Evolutionary conservation across 1,140 invertebrate genomes (phyloP), one percentile per base, ranked within the genome.

Genomic region (Drosophila kohkoa): DNA sequence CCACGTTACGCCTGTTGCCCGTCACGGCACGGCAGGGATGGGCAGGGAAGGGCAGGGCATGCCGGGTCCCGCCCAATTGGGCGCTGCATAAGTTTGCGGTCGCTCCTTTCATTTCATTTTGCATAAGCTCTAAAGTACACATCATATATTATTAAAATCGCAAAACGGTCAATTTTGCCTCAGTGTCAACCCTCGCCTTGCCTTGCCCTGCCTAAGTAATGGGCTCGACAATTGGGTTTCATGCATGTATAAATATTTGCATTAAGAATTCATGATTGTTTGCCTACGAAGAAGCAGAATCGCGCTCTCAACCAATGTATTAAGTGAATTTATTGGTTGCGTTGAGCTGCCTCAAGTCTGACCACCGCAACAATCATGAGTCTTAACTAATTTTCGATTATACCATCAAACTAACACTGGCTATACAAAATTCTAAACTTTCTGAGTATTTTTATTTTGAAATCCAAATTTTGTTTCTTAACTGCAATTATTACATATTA

Each of bases 141-240:
- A 91, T 91, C 83, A 91, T 91, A 91, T 91, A 91, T 91, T 91
- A 91, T 91, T 91, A 88, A 91, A 88, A 88, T 91, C 89, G 81
- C 81, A 91, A 91, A 91, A 91, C 83, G 88, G 81, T 91, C 88
- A 91, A 88, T 91, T 83, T 85, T 45, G 72, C 80, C 54, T 49
- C 59, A 70, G 64, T 68, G 52, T 67, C 52, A 58, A 71, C 59
- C 59, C 51, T 35, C 7, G 38, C 13, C 52, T 30, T 3, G 3
- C 13, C 32, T n/a, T 11, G n/a, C 30, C n/a, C 46, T 73, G 69
- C 57, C 38, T 57, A 32, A 66, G 73, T 80, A 88, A 88, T 82
- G 85, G 83, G 70, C 65, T 74, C 66, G 72, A 55, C 64, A 66
- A 68, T 82, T 65, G 80, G 80, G 67, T 65, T 68, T 72, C 67